A percentile compares a stretch with the other conserved stretches of the same genome.
These are phyloP conservation scores for Agapornis canus DNA, from an alignment of 2,797 vertebrate species.

Conservation along the genomic window DNA sequence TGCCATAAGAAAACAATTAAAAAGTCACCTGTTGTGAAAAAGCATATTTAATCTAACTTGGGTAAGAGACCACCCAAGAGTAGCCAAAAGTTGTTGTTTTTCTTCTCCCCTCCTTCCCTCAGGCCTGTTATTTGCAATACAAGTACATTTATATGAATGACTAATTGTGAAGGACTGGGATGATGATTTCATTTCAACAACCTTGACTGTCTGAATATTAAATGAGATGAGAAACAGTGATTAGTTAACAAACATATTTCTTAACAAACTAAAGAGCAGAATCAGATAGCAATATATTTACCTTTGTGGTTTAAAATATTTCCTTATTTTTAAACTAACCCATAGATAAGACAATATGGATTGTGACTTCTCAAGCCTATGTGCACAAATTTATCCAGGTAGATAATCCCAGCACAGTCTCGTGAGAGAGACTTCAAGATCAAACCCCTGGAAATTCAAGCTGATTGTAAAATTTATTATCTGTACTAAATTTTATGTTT, in stretches of 20 bases:
- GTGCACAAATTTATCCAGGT: background rate
- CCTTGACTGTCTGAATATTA: background rate
- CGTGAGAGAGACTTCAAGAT: background rate
- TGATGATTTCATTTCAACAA: constrained; percentile 21
- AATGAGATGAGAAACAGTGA: background rate
- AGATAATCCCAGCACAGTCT: background rate
- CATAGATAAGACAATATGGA: background rate
- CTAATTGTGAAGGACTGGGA: constrained; percentile 14
- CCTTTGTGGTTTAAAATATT: background rate
- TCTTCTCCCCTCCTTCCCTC: background rate
- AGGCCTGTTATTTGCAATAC: constrained; percentile 49
- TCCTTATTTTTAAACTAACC: background rate
- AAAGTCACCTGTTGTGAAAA: constrained; percentile 79
- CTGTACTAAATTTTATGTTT: background rate
- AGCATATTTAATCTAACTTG: constrained; percentile 70
- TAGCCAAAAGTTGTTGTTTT: constrained; percentile 30
- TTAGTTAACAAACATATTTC: background rate
- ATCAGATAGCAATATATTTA: background rate
- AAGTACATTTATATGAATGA: constrained; percentile 66
- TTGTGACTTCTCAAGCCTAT: background rate
- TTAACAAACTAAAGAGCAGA: background rate
- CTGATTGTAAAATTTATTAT: background rate
- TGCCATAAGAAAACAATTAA: constrained; percentile 79
- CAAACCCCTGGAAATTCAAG: background rate
- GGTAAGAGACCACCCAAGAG: constrained; percentile 74